A percentile compares a stretch with the other conserved stretches of the same genome.
These are phyloP conservation scores for Chlamydotis undulata DNA, from an alignment of 2,113 vertebrate genomes.

Conservation along the genomic window DNA sequence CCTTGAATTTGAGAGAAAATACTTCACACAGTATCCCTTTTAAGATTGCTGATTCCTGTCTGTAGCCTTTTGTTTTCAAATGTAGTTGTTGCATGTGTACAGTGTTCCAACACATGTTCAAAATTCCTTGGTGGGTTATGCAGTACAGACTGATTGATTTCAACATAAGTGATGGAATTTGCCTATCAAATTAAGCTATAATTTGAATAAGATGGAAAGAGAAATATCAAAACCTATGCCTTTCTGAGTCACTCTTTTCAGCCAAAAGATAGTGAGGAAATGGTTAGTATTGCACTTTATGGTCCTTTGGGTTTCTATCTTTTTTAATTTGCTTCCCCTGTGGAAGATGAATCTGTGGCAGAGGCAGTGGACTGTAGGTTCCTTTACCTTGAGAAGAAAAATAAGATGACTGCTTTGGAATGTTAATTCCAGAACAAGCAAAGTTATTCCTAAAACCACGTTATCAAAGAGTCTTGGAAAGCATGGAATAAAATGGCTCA, in stretches of 20 bases:
- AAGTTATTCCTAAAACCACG: background rate
- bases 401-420: background rate
- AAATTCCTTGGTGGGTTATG: background rate
- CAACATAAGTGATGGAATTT: background rate
- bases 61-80: background rate
- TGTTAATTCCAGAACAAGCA: background rate
- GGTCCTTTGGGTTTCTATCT: background rate
- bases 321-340: background rate
- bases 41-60: background rate
- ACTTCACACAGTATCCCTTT: background rate
- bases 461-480: background rate
- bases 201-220: background rate
- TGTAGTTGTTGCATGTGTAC: background rate
- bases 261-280: background rate
- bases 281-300: background rate
- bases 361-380: background rate
- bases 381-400: background rate
- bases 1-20: background rate
- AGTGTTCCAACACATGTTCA: background rate
- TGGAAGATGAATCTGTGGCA: background rate
- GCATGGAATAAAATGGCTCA: background rate
- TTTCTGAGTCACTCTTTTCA: accelerated
- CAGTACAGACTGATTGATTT: background rate
- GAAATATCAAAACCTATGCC: background rate
- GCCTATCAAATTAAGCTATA: background rate